Evolutionary conservation across 2,113 vertebrate genomes (phyloP).

Genomic region (Corapipo altera): DNA sequence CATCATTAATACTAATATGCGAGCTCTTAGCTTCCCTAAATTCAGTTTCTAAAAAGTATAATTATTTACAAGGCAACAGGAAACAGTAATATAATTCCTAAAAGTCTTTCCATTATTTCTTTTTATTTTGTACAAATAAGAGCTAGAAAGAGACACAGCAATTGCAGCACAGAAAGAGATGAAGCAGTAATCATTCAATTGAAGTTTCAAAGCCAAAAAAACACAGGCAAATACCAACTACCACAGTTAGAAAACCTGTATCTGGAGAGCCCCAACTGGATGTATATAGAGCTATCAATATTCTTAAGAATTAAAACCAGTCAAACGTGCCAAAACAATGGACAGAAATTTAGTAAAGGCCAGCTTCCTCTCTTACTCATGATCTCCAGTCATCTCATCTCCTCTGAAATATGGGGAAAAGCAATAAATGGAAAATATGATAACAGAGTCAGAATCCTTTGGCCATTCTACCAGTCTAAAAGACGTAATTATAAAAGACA

Average conservation of each 20-base stretch:
- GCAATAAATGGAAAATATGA: neutral
- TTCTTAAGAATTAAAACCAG: neutral
- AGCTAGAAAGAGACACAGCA: neutral
- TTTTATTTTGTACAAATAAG: neutral
- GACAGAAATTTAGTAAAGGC: neutral
- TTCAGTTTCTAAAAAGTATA: neutral
- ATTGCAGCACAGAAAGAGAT: neutral
- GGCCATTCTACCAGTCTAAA: neutral
- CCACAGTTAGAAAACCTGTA: neutral
- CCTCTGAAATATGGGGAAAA: neutral
- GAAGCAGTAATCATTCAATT: neutral
- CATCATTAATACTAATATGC: neutral
- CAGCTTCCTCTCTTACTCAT: neutral
- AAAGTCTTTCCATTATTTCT: neutral
- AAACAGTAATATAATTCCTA: neutral
- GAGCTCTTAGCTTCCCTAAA: neutral
- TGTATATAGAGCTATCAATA: neutral
- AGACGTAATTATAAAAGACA: neutral
- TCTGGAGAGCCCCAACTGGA: neutral
- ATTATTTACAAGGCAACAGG: neutral
- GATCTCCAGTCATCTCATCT: neutral
- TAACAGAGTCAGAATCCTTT: neutral
- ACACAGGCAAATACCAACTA: neutral
- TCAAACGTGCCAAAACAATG: neutral
- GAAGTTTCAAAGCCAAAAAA: conserved; percentile 8